These are phyloP conservation scores for Desmophyllum pertusum DNA, from an alignment of 92 coral and sea anemone species.

Conservation along the genomic window DNA sequence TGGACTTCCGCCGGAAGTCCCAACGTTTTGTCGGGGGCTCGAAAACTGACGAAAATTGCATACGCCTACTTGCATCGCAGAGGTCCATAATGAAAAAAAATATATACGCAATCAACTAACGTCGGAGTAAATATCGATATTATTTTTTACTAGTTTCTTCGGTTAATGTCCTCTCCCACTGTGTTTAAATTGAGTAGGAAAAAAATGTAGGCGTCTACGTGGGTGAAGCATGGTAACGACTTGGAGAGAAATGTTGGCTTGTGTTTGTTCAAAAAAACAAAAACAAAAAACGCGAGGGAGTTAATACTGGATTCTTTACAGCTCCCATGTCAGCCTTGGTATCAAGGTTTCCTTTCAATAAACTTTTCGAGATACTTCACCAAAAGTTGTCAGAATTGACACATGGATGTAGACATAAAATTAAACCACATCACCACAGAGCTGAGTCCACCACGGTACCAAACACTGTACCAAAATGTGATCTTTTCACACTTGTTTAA, in stretches of 20 bases:
- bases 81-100: background rate
- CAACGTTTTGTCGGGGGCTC: background rate
- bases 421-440: background rate
- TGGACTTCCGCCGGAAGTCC: background rate
- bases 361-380: background rate
- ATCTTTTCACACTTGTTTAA: background rate
- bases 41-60: too few species aligned
- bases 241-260: background rate
- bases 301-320: background rate
- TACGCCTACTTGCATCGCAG: background rate
- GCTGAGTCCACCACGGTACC: background rate
- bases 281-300: constrained; percentile 2
- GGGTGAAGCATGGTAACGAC: background rate
- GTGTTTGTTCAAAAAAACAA: background rate
- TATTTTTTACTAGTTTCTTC: background rate
- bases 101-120: background rate
- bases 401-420: background rate
- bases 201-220: background rate
- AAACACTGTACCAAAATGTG: too few species aligned
- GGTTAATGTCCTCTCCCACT: background rate
- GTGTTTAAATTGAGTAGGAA: background rate
- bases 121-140: background rate
- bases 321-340: background rate
- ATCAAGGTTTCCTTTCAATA: background rate
- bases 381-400: background rate